These are phyloP conservation scores for Camponotus vicinus DNA, from an alignment of 1,140 invertebrate genomes.

Conservation along the genomic window DNA sequence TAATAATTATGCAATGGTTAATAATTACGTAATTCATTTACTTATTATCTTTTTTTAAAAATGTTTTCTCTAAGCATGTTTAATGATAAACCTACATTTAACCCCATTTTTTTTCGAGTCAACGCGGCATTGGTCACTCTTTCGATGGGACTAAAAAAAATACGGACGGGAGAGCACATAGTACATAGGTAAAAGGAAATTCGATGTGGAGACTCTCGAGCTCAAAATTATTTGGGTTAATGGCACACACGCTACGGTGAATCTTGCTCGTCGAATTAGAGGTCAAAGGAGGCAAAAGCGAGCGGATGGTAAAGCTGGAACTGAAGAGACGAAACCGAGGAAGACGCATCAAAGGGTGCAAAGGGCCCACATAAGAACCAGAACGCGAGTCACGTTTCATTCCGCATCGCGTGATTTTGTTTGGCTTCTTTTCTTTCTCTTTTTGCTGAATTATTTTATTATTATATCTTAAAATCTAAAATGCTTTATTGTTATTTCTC, in stretches of 20 bases:
- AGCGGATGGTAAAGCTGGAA: constrained; percentile 49
- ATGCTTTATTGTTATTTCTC: not conserved
- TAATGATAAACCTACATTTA: not conserved
- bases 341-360: constrained; percentile 48
- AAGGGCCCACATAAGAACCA: constrained; percentile 39
- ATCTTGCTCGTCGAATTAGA: constrained; percentile 62
- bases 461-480: constrained; percentile 5
- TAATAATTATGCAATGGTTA: too few species aligned
- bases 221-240: constrained; percentile 77
- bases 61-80: not conserved
- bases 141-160: constrained; percentile 9
- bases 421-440: constrained; percentile 2
- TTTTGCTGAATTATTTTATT: constrained; percentile 21
- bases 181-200: constrained; percentile 10
- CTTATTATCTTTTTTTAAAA: not conserved
- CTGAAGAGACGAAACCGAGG: constrained; percentile 23
- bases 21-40: not conserved
- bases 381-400: constrained; percentile 57
- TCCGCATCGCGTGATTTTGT: constrained; percentile 51
- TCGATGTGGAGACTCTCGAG: constrained; percentile 12
- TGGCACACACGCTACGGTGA: constrained; percentile 66
- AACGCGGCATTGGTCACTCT: constrained; percentile 6
- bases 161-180: not conserved
- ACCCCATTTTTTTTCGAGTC: not conserved
- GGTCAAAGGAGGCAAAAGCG: constrained; percentile 65